phyloP scores from a whole-genome alignment of 2,797 vertebrate genomes.

The Orientallactaga sibirica region DNA sequence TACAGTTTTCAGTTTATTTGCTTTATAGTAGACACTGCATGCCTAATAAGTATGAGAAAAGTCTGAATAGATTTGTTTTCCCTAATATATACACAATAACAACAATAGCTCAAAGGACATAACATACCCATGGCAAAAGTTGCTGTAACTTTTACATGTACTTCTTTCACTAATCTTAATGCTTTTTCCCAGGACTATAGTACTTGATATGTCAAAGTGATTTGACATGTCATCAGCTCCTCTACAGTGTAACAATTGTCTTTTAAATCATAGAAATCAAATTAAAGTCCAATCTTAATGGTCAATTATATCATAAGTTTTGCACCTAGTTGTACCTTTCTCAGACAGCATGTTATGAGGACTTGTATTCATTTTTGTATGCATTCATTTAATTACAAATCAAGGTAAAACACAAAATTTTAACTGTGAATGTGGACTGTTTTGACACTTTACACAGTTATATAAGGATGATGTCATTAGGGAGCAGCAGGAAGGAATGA shows the following conservation, averaged over 20 bases:
- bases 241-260: background rate
- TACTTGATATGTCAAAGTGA: background rate
- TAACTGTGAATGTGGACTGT: background rate
- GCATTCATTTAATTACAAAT: slow-evolving; percentile 9
- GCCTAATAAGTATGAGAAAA: background rate
- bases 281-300: background rate
- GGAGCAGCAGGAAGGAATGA: background rate
- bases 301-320: slow-evolving; percentile 43
- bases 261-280: slow-evolving; percentile 56
- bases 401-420: slow-evolving; percentile 19
- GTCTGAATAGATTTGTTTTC: background rate
- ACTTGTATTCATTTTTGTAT: background rate
- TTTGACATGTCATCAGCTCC: background rate
- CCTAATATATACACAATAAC: background rate
- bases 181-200: background rate
- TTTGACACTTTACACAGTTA: background rate
- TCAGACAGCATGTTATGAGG: background rate
- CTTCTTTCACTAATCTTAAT: slow-evolving; percentile 24
- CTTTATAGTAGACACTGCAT: background rate
- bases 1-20: background rate
- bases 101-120: background rate
- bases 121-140: background rate
- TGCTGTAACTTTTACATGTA: background rate
- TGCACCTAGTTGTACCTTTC: slow-evolving; percentile 35
- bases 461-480: background rate